A percentile compares a stretch with the other conserved stretches of the same genome.
phyloP scores from a whole-genome alignment of 1,140 invertebrate genomes.

The Muscidifurax raptorellus region DNA sequence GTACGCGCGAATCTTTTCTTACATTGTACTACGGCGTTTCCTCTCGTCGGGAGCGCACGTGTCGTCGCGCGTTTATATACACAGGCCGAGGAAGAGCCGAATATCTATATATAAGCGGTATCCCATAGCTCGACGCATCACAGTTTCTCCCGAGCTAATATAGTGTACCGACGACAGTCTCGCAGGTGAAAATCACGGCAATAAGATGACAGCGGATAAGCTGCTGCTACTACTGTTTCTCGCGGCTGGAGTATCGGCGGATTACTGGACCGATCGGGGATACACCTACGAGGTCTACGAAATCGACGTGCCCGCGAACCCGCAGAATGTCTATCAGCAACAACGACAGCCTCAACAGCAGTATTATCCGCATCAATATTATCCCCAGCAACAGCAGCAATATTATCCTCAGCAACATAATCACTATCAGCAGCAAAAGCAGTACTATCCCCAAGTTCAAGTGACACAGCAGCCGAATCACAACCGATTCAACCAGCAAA shows the following conservation, averaged over 20 bases:
- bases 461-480: too few relatives aligned
- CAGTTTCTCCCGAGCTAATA: not conserved
- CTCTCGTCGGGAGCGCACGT: not conserved
- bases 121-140: not conserved
- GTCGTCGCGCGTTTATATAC: not conserved
- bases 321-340: not conserved
- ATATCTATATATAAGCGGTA: not conserved
- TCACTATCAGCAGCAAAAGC: not conserved
- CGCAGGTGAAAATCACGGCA: not conserved
- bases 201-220: not conserved
- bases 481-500: too few relatives aligned
- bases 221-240: not conserved
- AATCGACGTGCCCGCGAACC: not conserved
- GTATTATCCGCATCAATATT: not conserved
- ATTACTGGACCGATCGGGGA: not conserved
- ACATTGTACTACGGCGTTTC: too few relatives aligned
- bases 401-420: not conserved
- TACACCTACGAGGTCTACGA: not conserved
- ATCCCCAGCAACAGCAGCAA: not conserved
- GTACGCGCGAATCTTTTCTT: too few relatives aligned
- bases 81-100: not conserved
- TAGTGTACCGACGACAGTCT: not conserved
- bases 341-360: not conserved
- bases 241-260: not conserved
- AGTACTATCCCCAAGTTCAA: not conserved